Conservation (phyloP, 2,888 invertebrate species). For the Laspeyria flexula region DNA sequence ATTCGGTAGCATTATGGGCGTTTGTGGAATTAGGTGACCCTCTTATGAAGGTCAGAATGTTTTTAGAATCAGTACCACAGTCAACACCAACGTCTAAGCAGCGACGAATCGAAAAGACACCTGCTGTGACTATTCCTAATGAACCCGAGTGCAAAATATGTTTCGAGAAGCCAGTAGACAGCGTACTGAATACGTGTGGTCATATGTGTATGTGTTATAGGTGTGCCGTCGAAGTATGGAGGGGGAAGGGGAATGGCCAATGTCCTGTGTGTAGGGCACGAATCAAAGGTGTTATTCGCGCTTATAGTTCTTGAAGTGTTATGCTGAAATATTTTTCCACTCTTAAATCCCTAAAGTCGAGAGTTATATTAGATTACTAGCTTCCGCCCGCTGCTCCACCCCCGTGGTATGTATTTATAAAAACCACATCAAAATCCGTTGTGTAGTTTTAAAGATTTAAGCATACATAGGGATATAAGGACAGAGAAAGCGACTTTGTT, state of each 20-base stretch:
- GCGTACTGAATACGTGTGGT: slow-evolving; percentile 98
- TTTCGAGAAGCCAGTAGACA: slow-evolving; percentile 97
- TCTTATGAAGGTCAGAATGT: slow-evolving; percentile 93
- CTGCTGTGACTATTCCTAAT: slow-evolving; percentile 69
- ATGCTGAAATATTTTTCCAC: slow-evolving; percentile 33
- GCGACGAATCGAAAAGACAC: slow-evolving; percentile 83
- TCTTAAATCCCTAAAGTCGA: too few relatives aligned
- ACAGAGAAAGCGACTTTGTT: too few relatives aligned
- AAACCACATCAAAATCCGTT: too few relatives aligned
- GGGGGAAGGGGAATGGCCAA: slow-evolving; percentile 94
- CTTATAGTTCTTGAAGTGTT: slow-evolving; percentile 93
- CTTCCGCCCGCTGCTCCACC: too few relatives aligned
- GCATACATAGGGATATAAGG: too few relatives aligned
- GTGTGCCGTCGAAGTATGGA: slow-evolving; percentile 97
- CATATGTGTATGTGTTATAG: slow-evolving; percentile 99
- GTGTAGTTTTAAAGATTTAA: too few relatives aligned
- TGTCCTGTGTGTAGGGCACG: slow-evolving; percentile 97
- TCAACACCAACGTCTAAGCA: slow-evolving; percentile 78
- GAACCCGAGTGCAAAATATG: slow-evolving; percentile 97
- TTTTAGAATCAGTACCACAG: slow-evolving; percentile 62
- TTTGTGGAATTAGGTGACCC: slow-evolving; percentile 98
- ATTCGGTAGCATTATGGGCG: slow-evolving; percentile 96
- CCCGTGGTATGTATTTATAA: too few relatives aligned
- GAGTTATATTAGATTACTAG: too few relatives aligned
- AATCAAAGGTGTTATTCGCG: slow-evolving; percentile 97